Percentiles rank a stretch among this genome's conserved stretches.
These are phyloP conservation scores for Bubo bubo DNA, from an alignment of 2,113 vertebrate genomes.

Conservation along the genomic window DNA sequence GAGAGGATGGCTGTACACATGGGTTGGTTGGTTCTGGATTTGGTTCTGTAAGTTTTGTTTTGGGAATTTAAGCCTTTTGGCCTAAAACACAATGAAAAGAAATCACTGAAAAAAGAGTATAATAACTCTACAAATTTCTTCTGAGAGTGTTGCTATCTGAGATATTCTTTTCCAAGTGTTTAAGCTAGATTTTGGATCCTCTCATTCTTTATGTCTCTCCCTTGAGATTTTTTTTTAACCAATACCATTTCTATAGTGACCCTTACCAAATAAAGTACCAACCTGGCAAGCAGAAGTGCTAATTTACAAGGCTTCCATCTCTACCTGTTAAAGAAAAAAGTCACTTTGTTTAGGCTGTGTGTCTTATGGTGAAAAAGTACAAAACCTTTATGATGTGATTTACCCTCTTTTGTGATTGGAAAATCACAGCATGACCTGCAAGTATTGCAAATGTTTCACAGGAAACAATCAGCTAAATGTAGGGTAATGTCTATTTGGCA, in stretches of 20 bases:
- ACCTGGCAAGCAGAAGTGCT: rapidly evolving
- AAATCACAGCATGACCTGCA: constrained; percentile 17
- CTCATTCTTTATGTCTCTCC: background rate
- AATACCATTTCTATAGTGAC: background rate
- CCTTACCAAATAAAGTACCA: rapidly evolving
- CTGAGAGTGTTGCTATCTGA: background rate
- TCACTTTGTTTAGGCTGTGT: background rate
- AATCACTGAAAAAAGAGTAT: background rate
- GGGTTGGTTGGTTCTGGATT: background rate
- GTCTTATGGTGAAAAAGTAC: background rate
- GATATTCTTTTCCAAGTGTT: background rate
- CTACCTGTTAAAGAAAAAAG: background rate
- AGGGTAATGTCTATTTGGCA: background rate
- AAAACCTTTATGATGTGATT: background rate
- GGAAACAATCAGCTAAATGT: constrained; percentile 39
- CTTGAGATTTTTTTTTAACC: background rate
- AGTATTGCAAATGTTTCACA: background rate
- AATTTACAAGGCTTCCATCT: background rate
- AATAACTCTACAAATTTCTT: background rate
- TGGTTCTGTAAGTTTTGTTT: background rate
- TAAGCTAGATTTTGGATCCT: background rate
- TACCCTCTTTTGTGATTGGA: background rate
- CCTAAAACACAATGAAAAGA: background rate
- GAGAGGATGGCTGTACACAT: background rate
- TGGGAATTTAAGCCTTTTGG: background rate